Conservation (phyloP, 2,797 vertebrate species). For the Pogoniulus pusillus region DNA sequence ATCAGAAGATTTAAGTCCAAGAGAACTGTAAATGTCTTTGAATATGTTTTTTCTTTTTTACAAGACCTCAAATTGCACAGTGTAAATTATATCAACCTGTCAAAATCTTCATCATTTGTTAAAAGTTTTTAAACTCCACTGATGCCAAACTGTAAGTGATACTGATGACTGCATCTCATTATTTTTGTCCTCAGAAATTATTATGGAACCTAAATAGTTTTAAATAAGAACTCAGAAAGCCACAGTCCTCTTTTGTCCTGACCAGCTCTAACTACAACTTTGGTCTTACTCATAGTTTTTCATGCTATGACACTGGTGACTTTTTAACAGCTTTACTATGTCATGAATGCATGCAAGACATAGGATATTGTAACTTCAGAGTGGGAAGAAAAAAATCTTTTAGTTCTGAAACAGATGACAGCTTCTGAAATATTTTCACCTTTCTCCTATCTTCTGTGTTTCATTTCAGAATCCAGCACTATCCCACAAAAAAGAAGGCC, state of each 20-base stretch:
- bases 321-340: not conserved
- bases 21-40: not conserved
- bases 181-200: not conserved
- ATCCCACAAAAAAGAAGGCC: not conserved
- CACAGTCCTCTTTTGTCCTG: not conserved
- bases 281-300: not conserved
- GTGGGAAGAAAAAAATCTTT: not conserved
- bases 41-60: not conserved
- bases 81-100: not conserved
- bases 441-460: not conserved
- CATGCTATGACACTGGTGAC: not conserved
- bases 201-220: not conserved
- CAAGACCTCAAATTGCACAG: not conserved
- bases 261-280: not conserved
- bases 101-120: not conserved
- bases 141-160: not conserved
- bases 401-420: not conserved
- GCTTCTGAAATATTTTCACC: constrained; percentile 23
- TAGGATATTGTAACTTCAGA: not conserved
- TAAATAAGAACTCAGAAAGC: not conserved
- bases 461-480: not conserved
- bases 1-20: not conserved
- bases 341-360: not conserved
- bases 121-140: not conserved
- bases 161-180: not conserved